Percentiles rank a stretch among this genome's conserved stretches.
Evolutionary conservation across 2,113 vertebrate species (phyloP).

Genomic region (Malurus cyaneus): DNA sequence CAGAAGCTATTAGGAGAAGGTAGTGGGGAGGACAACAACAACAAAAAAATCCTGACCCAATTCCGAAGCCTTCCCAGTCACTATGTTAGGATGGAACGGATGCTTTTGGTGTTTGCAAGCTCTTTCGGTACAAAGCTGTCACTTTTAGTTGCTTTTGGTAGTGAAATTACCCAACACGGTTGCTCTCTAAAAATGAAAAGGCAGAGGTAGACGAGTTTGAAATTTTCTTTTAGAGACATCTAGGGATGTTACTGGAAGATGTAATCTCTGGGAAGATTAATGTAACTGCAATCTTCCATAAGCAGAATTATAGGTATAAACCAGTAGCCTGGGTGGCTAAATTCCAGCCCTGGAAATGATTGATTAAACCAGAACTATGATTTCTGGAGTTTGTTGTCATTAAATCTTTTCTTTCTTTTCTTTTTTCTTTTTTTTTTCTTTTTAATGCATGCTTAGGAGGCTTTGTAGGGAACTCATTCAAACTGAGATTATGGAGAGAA

Average conservation of each 20-base stretch:
- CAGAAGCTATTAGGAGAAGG: constrained; percentile 50
- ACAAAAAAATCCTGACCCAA: constrained; percentile 46
- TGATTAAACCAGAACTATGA: neutral
- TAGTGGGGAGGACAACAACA: neutral
- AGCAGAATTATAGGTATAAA: constrained; percentile 13
- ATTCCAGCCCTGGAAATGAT: constrained; percentile 19
- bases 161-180: constrained; percentile 16
- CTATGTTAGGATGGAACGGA: constrained; percentile 52
- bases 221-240: constrained; percentile 20
- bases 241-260: constrained; percentile 22
- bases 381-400: neutral
- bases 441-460: neutral
- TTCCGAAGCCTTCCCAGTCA: constrained; percentile 49
- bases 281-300: constrained; percentile 37
- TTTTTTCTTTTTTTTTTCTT: neutral
- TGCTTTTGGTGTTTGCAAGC: constrained; percentile 49
- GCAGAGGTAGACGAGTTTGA: neutral
- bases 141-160: constrained; percentile 43
- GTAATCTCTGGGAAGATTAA: constrained; percentile 51
- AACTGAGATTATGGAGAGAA: neutral
- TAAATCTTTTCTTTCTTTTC: neutral
- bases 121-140: constrained; percentile 35
- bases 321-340: neutral
- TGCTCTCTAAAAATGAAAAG: constrained; percentile 17
- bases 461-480: neutral